A percentile compares a stretch with the other conserved stretches of the same genome.
Conservation (phyloP, 1,140 invertebrate genomes). For the Ceratina australensis region DNA sequence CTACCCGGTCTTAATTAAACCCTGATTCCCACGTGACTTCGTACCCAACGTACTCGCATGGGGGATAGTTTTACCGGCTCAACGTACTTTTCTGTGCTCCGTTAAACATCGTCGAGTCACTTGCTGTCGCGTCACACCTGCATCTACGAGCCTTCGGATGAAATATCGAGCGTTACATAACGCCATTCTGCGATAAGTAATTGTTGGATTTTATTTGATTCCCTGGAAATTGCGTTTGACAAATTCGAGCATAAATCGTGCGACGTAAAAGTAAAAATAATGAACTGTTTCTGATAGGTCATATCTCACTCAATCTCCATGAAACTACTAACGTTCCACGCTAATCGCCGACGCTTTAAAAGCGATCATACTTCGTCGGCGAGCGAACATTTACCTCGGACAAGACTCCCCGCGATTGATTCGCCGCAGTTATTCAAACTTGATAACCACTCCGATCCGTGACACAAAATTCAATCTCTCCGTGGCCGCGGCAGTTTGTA, state of each 20-base stretch:
- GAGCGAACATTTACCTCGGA: not conserved
- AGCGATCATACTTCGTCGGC: not conserved
- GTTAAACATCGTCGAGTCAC: constrained; percentile 55
- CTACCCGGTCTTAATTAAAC: constrained; percentile 65
- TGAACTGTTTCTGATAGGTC: constrained; percentile 3
- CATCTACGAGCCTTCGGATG: constrained; percentile 13
- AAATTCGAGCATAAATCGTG: no score
- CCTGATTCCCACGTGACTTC: constrained; percentile 65
- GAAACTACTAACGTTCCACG: not conserved
- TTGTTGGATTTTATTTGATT: not conserved
- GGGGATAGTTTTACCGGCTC: constrained; percentile 42
- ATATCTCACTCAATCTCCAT: not conserved
- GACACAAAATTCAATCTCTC: constrained; percentile 16
- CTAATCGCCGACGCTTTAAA: constrained; percentile 17
- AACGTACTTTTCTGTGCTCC: constrained; percentile 63
- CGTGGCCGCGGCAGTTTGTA: constrained; percentile 1
- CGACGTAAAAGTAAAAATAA: no score
- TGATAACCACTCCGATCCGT: not conserved
- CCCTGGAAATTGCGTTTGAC: not conserved
- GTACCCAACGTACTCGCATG: constrained; percentile 37
- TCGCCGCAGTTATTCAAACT: constrained; percentile 20
- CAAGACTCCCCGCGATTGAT: constrained; percentile 5
- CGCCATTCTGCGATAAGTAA: no score
- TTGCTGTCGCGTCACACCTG: constrained; percentile 61
- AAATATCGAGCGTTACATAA: not conserved